Percentiles rank a stretch among this genome's conserved stretches.
phyloP scores from a whole-genome alignment of 1,140 invertebrate genomes.

The Pseudomyrmex flavicornis region DNA sequence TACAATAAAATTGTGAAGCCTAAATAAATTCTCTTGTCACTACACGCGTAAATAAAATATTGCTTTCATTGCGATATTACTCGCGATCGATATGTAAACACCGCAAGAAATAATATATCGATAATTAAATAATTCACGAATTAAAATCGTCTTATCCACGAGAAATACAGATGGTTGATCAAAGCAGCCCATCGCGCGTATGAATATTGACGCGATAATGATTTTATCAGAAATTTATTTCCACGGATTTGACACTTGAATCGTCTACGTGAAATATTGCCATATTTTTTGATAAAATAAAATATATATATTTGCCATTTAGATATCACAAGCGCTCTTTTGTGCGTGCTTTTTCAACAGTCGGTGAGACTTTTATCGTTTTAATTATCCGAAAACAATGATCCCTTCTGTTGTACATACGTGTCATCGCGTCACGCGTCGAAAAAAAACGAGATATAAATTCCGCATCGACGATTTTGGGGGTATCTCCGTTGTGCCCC shows the following conservation, averaged over 20 bases:
- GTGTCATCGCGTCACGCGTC: neutral
- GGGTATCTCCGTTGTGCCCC: neutral
- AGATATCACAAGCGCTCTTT: neutral
- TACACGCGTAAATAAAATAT: too few relatives aligned
- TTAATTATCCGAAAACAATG: neutral
- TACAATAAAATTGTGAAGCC: too few relatives aligned
- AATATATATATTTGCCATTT: neutral
- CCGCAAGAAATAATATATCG: neutral
- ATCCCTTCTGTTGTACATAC: neutral
- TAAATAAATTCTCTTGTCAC: too few relatives aligned
- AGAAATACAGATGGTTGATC: too few relatives aligned
- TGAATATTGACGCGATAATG: neutral
- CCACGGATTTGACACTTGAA: neutral
- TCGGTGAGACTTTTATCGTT: neutral
- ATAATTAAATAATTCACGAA: constrained; percentile 29
- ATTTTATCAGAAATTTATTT: constrained; percentile 6
- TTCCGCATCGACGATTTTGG: constrained; percentile 14
- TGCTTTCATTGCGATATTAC: neutral
- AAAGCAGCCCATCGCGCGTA: neutral
- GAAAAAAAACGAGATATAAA: constrained; percentile 21
- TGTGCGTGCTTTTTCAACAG: neutral
- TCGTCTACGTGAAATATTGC: neutral
- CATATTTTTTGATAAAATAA: neutral
- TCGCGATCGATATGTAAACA: neutral
- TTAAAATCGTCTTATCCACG: neutral